Conservation (phyloP, 1,140 invertebrate genomes). For the Parasteatoda tepidariorum region DNA sequence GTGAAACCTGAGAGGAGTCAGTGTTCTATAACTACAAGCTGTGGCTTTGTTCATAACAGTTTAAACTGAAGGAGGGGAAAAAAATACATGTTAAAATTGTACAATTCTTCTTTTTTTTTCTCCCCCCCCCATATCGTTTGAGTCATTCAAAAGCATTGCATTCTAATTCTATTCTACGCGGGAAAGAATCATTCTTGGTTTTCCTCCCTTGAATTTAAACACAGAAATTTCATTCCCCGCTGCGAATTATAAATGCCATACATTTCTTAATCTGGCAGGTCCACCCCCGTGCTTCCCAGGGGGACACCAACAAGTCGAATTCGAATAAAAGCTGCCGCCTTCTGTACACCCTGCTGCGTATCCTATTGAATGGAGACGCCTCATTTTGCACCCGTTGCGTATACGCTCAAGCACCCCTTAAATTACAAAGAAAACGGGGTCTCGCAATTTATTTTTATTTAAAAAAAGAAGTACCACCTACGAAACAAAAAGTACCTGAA, state of each 20-base stretch:
- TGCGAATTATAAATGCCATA: constrained; percentile 18
- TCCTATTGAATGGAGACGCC: constrained; percentile 18
- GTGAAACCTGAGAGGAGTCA: too few relatives aligned
- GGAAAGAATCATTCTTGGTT: too few relatives aligned
- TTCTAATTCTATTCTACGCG: too few relatives aligned
- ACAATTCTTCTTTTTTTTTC: too few relatives aligned
- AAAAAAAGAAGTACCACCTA: neutral
- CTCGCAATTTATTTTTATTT: neutral
- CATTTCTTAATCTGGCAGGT: constrained; percentile 30
- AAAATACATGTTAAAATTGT: too few relatives aligned
- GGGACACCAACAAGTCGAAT: constrained; percentile 8
- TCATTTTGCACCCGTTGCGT: neutral
- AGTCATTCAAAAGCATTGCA: too few relatives aligned
- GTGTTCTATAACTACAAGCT: too few relatives aligned
- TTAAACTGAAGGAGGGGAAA: too few relatives aligned
- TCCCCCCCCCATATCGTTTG: too few relatives aligned
- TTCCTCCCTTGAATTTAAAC: too few relatives aligned
- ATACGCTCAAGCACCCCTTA: constrained; percentile 18
- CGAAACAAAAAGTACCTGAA: neutral
- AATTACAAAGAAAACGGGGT: neutral
- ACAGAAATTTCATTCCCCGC: neutral
- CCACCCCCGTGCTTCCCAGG: neutral
- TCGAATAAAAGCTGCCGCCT: constrained; percentile 24
- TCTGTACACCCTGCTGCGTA: neutral
- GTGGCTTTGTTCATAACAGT: too few relatives aligned